Evolutionary conservation across 2,888 invertebrate species (phyloP).

Genomic region (Saturnia pavonia): DNA sequence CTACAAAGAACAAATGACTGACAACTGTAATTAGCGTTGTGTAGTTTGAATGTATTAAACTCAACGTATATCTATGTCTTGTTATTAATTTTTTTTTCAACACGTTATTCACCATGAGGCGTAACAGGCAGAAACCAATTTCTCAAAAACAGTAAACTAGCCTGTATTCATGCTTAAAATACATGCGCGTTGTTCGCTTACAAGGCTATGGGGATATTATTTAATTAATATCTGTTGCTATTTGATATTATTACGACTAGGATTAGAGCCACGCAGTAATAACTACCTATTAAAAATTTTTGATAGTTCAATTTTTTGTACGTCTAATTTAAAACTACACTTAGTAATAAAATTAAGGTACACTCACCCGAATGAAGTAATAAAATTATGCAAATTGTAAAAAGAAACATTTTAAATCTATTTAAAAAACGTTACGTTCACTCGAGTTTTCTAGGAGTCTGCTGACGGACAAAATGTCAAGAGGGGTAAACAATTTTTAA

Average conservation of each 20-base stretch:
- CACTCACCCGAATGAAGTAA: constrained; percentile 8
- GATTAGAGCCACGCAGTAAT: background rate
- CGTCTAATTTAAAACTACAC: background rate
- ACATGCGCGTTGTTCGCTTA: background rate
- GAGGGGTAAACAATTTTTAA: background rate
- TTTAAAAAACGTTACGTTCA: background rate
- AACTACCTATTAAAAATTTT: background rate
- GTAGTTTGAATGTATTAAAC: no score
- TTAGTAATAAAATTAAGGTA: background rate
- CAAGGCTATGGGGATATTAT: background rate
- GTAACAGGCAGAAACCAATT: background rate
- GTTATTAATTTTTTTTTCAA: no score
- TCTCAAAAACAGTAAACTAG: background rate
- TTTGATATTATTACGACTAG: background rate
- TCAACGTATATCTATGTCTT: no score
- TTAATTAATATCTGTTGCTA: background rate
- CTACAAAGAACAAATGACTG: no score
- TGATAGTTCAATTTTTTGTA: background rate
- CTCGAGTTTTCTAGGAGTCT: background rate
- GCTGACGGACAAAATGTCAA: background rate
- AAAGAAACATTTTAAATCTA: background rate
- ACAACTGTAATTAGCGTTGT: no score
- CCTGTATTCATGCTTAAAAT: constrained; percentile 6
- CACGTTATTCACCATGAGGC: no score
- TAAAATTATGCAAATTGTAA: constrained; percentile 17